Conservation (phyloP, 2,113 vertebrate genomes). For the Malaclemys terrapin region DNA sequence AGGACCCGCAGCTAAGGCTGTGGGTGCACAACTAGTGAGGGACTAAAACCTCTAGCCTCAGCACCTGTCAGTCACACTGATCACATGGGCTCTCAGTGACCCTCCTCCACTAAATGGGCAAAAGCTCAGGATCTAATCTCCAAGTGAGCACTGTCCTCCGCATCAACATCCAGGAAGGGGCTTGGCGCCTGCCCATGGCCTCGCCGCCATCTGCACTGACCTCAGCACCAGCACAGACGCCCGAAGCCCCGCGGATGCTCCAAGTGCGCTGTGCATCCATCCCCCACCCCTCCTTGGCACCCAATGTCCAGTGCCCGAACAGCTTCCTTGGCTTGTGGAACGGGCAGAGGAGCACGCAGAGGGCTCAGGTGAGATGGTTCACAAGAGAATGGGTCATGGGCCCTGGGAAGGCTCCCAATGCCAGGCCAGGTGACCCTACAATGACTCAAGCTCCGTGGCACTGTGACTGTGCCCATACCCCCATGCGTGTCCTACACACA, state of each 20-base stretch:
- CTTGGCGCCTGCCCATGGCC: no score
- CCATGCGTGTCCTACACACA: not conserved
- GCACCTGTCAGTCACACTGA: no score
- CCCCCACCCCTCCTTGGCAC: not conserved
- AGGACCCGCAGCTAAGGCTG: no score
- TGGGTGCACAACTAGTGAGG: no score
- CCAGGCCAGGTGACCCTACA: not conserved
- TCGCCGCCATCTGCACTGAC: not conserved
- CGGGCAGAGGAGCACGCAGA: not conserved
- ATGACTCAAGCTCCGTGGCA: not conserved
- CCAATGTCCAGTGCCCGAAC: no score
- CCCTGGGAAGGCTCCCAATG: not conserved
- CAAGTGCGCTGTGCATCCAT: not conserved
- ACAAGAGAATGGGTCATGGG: no score
- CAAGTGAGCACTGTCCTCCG: not conserved
- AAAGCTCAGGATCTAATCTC: not conserved
- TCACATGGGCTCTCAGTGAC: not conserved
- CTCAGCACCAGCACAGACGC: not conserved
- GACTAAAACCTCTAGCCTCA: not conserved
- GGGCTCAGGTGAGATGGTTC: not conserved
- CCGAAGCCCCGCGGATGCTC: not conserved
- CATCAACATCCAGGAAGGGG: no score
- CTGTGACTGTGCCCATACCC: not conserved
- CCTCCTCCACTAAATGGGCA: not conserved
- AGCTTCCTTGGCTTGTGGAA: not conserved